Conservation (phyloP, 37 sponge, comb jelly and placozoan genomes). For the Hormiphora californensis region DNA sequence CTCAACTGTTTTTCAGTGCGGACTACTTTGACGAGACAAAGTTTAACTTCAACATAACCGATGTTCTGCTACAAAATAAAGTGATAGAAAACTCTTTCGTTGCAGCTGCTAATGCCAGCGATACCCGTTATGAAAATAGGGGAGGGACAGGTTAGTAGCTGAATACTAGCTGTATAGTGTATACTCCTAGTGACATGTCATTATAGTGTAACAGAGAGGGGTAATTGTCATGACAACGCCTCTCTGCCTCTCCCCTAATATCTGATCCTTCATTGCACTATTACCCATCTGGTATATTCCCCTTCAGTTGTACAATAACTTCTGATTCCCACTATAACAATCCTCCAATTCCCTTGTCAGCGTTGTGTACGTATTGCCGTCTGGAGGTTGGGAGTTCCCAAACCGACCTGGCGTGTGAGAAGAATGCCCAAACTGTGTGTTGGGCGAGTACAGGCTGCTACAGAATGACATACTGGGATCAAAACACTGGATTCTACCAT, state of each 20-base stretch:
- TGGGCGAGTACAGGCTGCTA: constrained; percentile 23
- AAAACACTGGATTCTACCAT: not conserved
- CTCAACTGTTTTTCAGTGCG: too few relatives aligned
- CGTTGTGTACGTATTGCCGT: not conserved
- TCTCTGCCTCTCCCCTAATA: not conserved
- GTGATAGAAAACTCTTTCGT: too few relatives aligned
- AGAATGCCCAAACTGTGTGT: not conserved
- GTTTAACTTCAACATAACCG: too few relatives aligned
- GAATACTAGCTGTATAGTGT: too few relatives aligned
- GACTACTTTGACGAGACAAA: too few relatives aligned
- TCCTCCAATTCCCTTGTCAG: not conserved
- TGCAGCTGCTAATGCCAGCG: too few relatives aligned
- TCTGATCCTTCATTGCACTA: not conserved
- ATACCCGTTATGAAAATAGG: too few relatives aligned
- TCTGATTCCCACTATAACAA: too few relatives aligned
- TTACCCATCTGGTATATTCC: not conserved
- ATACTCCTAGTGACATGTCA: too few relatives aligned
- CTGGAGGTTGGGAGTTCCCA: not conserved
- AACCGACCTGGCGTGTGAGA: not conserved
- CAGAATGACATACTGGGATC: not conserved
- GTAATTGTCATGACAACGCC: not conserved
- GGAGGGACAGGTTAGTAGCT: too few relatives aligned
- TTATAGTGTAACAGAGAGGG: not conserved
- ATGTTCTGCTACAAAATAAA: too few relatives aligned
- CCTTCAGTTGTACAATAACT: not conserved